A percentile compares a stretch with the other conserved stretches of the same genome.
Evolutionary conservation across 2,888 invertebrate species (phyloP).

Genomic region (Clostera curtula): DNA sequence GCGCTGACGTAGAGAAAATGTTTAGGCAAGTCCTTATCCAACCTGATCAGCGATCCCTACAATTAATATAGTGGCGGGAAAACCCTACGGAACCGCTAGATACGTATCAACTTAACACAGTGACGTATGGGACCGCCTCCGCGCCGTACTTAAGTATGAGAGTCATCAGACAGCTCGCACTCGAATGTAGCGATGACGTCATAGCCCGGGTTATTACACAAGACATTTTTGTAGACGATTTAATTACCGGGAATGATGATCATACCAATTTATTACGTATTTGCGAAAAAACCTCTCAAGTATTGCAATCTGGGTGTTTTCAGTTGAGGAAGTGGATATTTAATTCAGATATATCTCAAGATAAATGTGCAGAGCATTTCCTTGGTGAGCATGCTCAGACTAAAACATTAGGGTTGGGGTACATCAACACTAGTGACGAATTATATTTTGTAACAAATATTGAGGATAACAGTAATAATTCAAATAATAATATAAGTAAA

Average conservation of each 20-base stretch:
- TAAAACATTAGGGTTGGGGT: conserved; percentile 9
- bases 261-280: not conserved
- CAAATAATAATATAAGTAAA: conserved; percentile 4
- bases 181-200: conserved; percentile 1
- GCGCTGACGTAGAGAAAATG: conserved; percentile 4
- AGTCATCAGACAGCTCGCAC: conserved; percentile 1
- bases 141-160: conserved; percentile 6
- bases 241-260: conserved; percentile 2
- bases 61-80: conserved; percentile 2
- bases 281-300: conserved; percentile 1
- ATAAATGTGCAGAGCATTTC: not conserved
- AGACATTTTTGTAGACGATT: conserved; percentile 5
- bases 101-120: too few species aligned
- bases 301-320: conserved; percentile 9
- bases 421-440: conserved; percentile 6
- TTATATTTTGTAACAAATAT: conserved; percentile 6
- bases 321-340: conserved; percentile 10
- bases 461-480: too few species aligned
- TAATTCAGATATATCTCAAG: not conserved
- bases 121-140: not conserved
- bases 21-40: conserved; percentile 4
- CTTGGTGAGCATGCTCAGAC: conserved; percentile 5
- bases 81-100: not conserved
- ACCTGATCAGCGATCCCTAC: conserved; percentile 2
- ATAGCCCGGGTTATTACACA: conserved; percentile 1